Percentiles rank a stretch among this genome's conserved stretches.
phyloP scores from a whole-genome alignment of 2,797 vertebrate species.

The Amblyraja radiata region DNA sequence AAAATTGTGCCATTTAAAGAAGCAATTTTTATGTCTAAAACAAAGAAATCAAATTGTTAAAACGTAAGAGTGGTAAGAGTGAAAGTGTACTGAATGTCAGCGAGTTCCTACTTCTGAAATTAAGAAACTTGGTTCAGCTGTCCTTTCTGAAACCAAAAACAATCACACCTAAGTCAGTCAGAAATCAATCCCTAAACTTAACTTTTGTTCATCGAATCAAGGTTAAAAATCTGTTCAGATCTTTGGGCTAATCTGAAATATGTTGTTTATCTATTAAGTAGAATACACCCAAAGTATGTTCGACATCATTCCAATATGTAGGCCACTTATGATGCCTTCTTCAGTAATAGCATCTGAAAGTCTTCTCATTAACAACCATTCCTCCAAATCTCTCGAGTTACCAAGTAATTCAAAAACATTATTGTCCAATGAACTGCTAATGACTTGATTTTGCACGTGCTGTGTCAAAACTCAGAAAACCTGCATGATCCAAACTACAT shows the following conservation, averaged over 20 bases:
- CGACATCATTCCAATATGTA: background rate
- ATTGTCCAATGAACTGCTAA: background rate
- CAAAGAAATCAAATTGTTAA: background rate
- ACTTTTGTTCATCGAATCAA: background rate
- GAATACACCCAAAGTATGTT: background rate
- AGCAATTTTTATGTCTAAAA: too few relatives aligned
- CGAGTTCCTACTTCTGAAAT: background rate
- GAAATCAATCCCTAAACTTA: background rate
- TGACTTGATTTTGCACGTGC: background rate
- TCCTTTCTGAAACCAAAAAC: conserved; percentile 7
- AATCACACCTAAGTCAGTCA: background rate
- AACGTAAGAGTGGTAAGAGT: background rate
- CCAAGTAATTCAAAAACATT: background rate
- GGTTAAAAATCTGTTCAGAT: background rate
- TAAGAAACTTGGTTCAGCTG: background rate
- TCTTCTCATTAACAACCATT: background rate
- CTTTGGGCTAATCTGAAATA: background rate
- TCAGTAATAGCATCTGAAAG: background rate
- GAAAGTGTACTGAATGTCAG: background rate
- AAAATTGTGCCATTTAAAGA: background rate
- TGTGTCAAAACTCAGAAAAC: background rate
- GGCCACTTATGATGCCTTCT: background rate
- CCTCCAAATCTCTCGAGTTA: background rate
- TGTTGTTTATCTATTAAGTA: background rate
- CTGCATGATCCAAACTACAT: background rate